These are phyloP conservation scores for Dendrolimus punctatus DNA, from an alignment of 1,140 invertebrate genomes.

Conservation along the genomic window DNA sequence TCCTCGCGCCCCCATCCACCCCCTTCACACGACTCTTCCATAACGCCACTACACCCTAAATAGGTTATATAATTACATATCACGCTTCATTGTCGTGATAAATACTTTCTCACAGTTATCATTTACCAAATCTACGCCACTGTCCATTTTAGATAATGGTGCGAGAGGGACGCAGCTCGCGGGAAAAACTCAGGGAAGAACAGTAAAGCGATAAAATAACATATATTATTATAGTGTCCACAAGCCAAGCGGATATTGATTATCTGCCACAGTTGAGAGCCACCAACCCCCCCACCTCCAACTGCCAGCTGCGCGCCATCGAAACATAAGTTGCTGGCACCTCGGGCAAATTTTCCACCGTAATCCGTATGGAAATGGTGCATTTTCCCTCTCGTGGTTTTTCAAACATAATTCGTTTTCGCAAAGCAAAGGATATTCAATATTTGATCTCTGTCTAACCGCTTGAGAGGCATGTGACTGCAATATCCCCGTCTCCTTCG, in stretches of 20 bases:
- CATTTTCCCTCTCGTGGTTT: constrained; percentile 29
- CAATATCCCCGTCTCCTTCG: constrained; percentile 58
- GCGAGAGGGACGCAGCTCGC: constrained; percentile 41
- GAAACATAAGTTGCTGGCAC: constrained; percentile 31
- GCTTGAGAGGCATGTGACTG: constrained; percentile 53
- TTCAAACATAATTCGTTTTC: constrained; percentile 38
- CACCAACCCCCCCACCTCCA: constrained; percentile 44
- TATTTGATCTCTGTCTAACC: constrained; percentile 72
- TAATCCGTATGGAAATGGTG: constrained; percentile 26
- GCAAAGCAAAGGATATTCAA: constrained; percentile 45
- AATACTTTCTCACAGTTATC: constrained; percentile 72
- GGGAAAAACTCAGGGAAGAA: constrained; percentile 23
- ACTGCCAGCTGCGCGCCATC: constrained; percentile 4
- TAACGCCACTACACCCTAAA: constrained; percentile 48
- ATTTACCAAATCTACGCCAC: constrained; percentile 71
- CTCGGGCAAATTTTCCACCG: constrained; percentile 30
- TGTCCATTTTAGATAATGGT: constrained; percentile 70
- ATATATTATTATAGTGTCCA: constrained; percentile 72
- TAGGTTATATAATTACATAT: constrained; percentile 69
- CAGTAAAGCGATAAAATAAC: constrained; percentile 61
- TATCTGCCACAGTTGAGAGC: constrained; percentile 72
- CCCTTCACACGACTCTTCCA: constrained; percentile 1
- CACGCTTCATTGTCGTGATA: constrained; percentile 69
- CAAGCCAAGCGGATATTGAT: constrained; percentile 74
- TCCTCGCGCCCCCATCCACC: constrained; percentile 14